Evolutionary conservation across 92 coral and sea anemone species (phyloP).

Genomic region (Phymanthus crucifer): DNA sequence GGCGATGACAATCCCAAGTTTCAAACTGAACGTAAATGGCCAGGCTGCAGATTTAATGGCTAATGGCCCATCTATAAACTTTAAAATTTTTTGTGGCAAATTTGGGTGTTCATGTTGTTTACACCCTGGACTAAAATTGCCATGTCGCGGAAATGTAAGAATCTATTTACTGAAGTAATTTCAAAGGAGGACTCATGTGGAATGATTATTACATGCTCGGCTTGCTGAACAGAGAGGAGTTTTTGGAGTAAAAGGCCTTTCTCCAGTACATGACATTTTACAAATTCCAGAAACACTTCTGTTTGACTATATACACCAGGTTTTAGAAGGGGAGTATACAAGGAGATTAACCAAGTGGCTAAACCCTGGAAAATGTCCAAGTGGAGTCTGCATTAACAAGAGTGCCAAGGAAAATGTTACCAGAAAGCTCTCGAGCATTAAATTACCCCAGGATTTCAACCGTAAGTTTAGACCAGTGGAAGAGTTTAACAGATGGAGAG

Average conservation of each 20-base stretch:
- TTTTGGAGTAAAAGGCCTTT: conserved; percentile 52
- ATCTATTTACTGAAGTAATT: conserved; percentile 24
- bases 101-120: conserved; percentile 52
- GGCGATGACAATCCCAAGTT: conserved; percentile 29
- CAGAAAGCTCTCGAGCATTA: conserved; percentile 14
- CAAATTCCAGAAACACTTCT: conserved; percentile 57
- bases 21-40: conserved; percentile 50
- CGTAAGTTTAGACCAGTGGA: no score
- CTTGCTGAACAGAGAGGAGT: conserved; percentile 47
- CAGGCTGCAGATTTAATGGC: conserved; percentile 70
- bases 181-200: conserved; percentile 50
- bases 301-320: conserved; percentile 69
- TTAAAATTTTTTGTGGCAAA: no score
- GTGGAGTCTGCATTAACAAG: conserved; percentile 20
- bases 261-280: conserved; percentile 45
- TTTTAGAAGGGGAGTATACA: conserved; percentile 69
- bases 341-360: conserved; percentile 68
- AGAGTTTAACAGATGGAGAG: no score
- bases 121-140: conserved; percentile 60
- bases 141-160: conserved; percentile 56
- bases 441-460: conserved; percentile 68
- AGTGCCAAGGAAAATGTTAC: conserved; percentile 15
- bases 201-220: conserved; percentile 47
- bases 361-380: conserved; percentile 44
- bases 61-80: no score